A percentile compares a stretch with the other conserved stretches of the same genome.
These are phyloP conservation scores for Anagrus nilaparvatae DNA, from an alignment of 1,140 invertebrate genomes.

Conservation along the genomic window DNA sequence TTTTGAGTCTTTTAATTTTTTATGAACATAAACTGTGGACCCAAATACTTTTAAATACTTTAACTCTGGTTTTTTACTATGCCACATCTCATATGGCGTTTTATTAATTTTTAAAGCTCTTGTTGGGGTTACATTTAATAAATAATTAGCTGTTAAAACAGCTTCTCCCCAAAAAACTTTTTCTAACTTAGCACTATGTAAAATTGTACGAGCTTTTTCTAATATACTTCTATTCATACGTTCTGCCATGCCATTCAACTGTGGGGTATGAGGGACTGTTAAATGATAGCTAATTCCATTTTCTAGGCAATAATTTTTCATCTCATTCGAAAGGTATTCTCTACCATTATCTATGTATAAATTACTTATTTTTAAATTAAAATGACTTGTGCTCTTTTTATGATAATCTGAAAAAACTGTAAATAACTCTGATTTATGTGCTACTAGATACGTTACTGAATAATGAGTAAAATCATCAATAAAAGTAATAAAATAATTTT, in stretches of 20 bases:
- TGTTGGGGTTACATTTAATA: too few species aligned
- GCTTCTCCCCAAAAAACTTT: slow-evolving; percentile 34
- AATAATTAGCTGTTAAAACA: slow-evolving; percentile 25
- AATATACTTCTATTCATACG: slow-evolving; percentile 18
- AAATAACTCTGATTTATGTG: background rate
- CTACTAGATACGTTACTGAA: background rate
- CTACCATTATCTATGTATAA: too few species aligned
- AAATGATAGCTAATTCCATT: slow-evolving; percentile 23
- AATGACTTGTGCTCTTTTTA: slow-evolving; percentile 1
- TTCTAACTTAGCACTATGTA: slow-evolving; percentile 16
- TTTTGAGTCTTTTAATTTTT: slow-evolving; percentile 3
- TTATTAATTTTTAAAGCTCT: too few species aligned
- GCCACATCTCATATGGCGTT: background rate
- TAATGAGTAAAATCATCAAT: too few species aligned
- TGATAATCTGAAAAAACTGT: slow-evolving; percentile 7
- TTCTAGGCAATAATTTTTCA: background rate
- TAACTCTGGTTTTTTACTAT: background rate
- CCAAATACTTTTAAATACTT: too few species aligned
- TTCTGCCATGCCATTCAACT: slow-evolving; percentile 29
- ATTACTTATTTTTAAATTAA: background rate
- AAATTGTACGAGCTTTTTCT: slow-evolving; percentile 8
- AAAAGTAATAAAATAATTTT: too few species aligned
- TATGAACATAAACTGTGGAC: slow-evolving; percentile 1
- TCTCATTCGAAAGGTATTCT: slow-evolving; percentile 4
- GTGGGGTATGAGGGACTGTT: slow-evolving; percentile 23